These are phyloP conservation scores for Psittacula cyanocephala DNA, from an alignment of 2,113 vertebrate species.

Conservation along the genomic window DNA sequence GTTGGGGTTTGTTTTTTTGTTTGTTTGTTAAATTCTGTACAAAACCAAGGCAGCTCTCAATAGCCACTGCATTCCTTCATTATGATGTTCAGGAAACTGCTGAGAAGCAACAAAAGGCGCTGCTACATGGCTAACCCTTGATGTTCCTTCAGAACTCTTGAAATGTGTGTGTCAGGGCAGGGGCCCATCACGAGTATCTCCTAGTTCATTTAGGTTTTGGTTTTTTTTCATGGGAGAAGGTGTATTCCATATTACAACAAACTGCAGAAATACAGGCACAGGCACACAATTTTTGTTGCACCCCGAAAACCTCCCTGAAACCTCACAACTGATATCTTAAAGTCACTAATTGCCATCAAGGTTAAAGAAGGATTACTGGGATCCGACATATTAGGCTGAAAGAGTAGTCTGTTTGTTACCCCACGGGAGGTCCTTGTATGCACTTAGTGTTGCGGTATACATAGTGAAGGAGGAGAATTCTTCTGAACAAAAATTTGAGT, in stretches of 20 bases:
- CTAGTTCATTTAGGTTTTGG: neutral
- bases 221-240: neutral
- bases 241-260: neutral
- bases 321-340: neutral
- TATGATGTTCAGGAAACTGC: neutral
- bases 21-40: neutral
- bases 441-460: neutral
- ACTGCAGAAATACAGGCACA: accelerated
- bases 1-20: neutral
- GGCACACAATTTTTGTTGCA: neutral
- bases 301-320: neutral
- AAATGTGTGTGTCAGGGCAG: neutral
- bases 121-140: neutral
- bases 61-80: neutral
- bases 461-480: neutral
- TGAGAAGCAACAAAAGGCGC: neutral
- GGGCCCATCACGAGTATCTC: neutral
- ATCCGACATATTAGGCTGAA: neutral
- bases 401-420: neutral
- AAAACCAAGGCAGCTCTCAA: neutral
- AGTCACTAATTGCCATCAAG: neutral
- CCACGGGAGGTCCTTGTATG: accelerated
- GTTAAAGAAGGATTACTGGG: neutral
- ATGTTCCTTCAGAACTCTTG: neutral
- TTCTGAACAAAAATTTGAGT: neutral